Evolutionary conservation across 2,888 invertebrate species (phyloP).

Genomic region (Hoplodrina blanda): DNA sequence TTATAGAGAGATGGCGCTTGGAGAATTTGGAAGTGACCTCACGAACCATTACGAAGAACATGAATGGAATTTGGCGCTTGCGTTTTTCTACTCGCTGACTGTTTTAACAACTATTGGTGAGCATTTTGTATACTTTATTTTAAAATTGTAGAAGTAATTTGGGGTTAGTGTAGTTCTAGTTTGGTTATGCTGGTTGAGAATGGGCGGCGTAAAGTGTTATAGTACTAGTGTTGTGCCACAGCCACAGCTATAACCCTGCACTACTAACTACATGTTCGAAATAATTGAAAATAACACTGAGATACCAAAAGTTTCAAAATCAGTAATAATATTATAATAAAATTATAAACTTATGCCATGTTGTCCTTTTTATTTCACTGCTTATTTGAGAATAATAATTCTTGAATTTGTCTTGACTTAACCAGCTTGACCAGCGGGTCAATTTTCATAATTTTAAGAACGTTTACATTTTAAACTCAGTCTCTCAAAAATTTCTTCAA

Average conservation of each 20-base stretch:
- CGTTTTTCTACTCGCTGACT: slow-evolving; percentile 98
- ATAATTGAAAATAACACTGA: neutral
- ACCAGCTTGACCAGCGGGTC: too few species aligned
- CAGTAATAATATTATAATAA: neutral
- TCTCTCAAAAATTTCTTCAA: too few species aligned
- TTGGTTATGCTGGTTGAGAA: neutral
- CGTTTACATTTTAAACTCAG: too few species aligned
- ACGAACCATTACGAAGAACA: slow-evolving; percentile 90
- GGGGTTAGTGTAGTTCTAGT: neutral
- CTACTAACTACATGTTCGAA: neutral
- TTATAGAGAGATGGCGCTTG: slow-evolving; percentile 89
- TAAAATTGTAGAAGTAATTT: slow-evolving; percentile 46
- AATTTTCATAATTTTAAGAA: too few species aligned
- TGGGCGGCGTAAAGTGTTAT: neutral
- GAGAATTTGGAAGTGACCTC: slow-evolving; percentile 84
- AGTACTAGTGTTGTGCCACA: neutral
- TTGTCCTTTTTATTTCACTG: neutral
- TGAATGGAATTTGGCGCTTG: slow-evolving; percentile 97
- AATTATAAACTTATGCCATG: neutral
- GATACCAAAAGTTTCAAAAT: neutral
- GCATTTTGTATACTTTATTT: slow-evolving; percentile 70
- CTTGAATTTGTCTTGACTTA: too few species aligned
- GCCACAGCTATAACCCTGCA: neutral
- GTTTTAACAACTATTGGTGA: slow-evolving; percentile 98
- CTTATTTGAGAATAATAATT: too few species aligned